Evolutionary conservation across 1,140 invertebrate species (phyloP).

Genomic region (Conopomorpha cramerella): DNA sequence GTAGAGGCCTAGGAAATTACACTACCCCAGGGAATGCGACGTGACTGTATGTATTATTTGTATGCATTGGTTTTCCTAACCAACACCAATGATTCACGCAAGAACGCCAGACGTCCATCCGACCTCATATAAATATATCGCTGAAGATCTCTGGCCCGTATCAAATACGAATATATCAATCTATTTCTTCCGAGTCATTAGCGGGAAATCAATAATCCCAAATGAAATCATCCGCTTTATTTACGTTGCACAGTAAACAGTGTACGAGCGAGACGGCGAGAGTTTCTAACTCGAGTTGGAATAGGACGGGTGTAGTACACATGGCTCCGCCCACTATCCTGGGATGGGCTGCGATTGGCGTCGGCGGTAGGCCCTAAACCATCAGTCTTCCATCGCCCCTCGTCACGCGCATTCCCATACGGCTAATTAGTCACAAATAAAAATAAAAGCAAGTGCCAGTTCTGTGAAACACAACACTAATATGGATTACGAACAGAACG

Average conservation of each 20-base stretch:
- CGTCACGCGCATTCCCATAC: constrained; percentile 5
- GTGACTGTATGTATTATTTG: too few species aligned
- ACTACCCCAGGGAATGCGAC: too few species aligned
- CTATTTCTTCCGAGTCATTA: constrained; percentile 29
- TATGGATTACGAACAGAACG: constrained; percentile 37
- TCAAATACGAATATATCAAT: too few species aligned
- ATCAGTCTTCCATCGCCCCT: constrained; percentile 47
- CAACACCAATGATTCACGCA: too few species aligned
- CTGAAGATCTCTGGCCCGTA: too few species aligned
- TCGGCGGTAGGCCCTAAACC: constrained; percentile 27
- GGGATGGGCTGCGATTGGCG: constrained; percentile 32
- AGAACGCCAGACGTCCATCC: too few species aligned
- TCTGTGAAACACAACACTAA: constrained; percentile 17
- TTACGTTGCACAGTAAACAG: constrained; percentile 37
- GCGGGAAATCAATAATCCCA: constrained; percentile 13
- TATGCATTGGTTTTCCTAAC: too few species aligned
- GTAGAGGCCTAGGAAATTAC: too few species aligned
- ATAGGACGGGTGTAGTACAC: constrained; percentile 13
- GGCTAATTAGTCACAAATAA: constrained; percentile 22
- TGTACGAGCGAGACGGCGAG: constrained; percentile 10
- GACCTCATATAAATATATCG: too few species aligned
- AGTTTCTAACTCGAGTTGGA: constrained; percentile 9
- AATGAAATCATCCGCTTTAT: constrained; percentile 50
- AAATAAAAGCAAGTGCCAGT: constrained; percentile 22
- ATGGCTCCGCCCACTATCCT: constrained; percentile 29